Conservation (phyloP, 30 jellyfish, hydroid and myxozoan species). For the Hydractinia symbiolongicarpus region DNA sequence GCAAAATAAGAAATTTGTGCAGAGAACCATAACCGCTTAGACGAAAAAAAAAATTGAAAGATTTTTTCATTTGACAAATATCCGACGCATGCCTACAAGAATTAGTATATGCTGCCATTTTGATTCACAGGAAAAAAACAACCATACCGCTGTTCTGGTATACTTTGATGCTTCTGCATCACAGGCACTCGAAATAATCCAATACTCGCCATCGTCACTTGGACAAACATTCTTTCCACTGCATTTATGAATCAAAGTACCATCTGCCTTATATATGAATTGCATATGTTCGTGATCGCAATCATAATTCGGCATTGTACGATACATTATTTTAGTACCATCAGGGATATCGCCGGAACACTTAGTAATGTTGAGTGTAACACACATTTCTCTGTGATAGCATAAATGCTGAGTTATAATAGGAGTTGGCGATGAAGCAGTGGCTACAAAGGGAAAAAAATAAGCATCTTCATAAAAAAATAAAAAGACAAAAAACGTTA, state of each 20-base stretch:
- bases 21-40: too few relatives aligned
- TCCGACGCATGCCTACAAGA: too few relatives aligned
- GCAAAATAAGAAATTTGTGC: too few relatives aligned
- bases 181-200: constrained; percentile 8
- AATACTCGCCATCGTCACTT: constrained; percentile 19
- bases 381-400: constrained; percentile 50
- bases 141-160: constrained; percentile 45
- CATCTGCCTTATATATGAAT: constrained; percentile 39
- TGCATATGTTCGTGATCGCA: constrained; percentile 43
- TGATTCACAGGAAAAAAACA: neutral
- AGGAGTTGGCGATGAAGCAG: constrained; percentile 40
- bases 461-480: too few relatives aligned
- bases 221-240: constrained; percentile 52
- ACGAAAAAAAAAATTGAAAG: too few relatives aligned
- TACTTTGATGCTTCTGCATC: constrained; percentile 31
- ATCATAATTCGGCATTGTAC: constrained; percentile 20
- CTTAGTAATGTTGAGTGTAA: constrained; percentile 32
- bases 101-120: neutral
- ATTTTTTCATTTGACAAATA: too few relatives aligned
- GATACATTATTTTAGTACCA: constrained; percentile 24
- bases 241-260: constrained; percentile 44
- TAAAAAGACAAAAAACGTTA: too few relatives aligned
- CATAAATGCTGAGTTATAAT: constrained; percentile 47
- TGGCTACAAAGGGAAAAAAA: constrained; percentile 13
- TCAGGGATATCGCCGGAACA: constrained; percentile 30